Percentiles rank a stretch among this genome's conserved stretches.
Evolutionary conservation across 2,888 invertebrate genomes (phyloP).

Genomic region (Andrena chrysosceles): DNA sequence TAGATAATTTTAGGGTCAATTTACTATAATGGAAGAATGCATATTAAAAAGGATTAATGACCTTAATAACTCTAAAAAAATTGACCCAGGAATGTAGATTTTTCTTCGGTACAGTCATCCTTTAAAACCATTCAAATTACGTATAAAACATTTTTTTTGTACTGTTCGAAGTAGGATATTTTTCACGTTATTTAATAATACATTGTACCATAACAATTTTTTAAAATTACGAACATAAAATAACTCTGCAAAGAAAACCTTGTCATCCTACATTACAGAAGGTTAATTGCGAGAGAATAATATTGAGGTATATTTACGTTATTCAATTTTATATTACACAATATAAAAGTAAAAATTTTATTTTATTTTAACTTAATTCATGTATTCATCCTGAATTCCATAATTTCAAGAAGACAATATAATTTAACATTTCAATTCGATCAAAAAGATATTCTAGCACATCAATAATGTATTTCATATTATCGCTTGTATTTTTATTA

Average conservation of each 20-base stretch:
- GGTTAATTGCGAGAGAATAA: neutral
- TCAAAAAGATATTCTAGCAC: neutral
- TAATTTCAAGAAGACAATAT: neutral
- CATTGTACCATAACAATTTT: neutral
- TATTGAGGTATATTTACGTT: neutral
- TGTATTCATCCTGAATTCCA: slow-evolving; percentile 22
- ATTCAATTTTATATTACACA: neutral
- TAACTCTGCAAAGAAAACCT: neutral
- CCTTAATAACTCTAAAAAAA: neutral
- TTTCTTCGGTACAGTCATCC: no score
- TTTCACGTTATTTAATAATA: neutral
- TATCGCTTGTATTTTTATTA: slow-evolving; percentile 17
- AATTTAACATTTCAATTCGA: neutral
- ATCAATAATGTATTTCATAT: neutral
- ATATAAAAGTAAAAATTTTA: neutral
- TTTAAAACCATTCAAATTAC: no score
- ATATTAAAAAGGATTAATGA: neutral
- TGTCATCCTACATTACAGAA: neutral
- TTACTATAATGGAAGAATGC: neutral
- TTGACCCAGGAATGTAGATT: no score
- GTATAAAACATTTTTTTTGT: neutral
- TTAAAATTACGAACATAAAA: neutral
- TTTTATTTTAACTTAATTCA: neutral
- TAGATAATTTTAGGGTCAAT: neutral
- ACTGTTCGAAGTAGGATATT: neutral